Evolutionary conservation across 2,888 invertebrate genomes (phyloP), one percentile per base, ranked within the genome.

Genomic region (Fragum sueziense): DNA sequence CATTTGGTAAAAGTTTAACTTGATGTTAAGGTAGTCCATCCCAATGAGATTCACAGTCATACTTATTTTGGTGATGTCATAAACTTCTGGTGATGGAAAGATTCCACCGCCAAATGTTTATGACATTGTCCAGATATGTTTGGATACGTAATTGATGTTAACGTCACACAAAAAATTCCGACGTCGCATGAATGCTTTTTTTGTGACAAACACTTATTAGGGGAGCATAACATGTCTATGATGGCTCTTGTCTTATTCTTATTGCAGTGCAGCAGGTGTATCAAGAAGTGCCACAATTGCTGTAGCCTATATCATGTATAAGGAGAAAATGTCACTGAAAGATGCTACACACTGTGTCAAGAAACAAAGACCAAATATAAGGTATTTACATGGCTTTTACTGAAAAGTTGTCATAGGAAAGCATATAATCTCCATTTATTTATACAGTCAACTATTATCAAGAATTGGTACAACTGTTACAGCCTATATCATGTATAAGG

Each of bases 261-360:
- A 1, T 85, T 91, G 34, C 92, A 97, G 96, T 93, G 97, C 97
- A 92, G 97, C 96, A 89, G 98, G 98, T 20, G 96, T 97, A 2
- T 98, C 98, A 0, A 95, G 98, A 72, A 98, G 98, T 92, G 97
- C 97, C 0, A 96, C 97, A 0, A 94, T 97, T 2, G 96, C 97
- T 0, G 96, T 97, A 75, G 97, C 97, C 0, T 97, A 96, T 92
- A 93, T 97, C 17, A 98, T 98, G 98, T 96, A 96, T 90, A 97
- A 96, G 87, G 95, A 95, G n/a, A 67, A 83, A 22, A 92, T 97
- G 59, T 95, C 95, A 76, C 96, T 96, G 87, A 94, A 95, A 47
- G 95, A 96, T 68, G 97, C 97, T 0, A 95, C 96, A 80, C 95
- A 95, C 59, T 84, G 86, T 51, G 90, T 92, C 4, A 86, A 86